These are phyloP conservation scores for Microchrysa polita DNA, from an alignment of 2,888 invertebrate species.

Conservation along the genomic window DNA sequence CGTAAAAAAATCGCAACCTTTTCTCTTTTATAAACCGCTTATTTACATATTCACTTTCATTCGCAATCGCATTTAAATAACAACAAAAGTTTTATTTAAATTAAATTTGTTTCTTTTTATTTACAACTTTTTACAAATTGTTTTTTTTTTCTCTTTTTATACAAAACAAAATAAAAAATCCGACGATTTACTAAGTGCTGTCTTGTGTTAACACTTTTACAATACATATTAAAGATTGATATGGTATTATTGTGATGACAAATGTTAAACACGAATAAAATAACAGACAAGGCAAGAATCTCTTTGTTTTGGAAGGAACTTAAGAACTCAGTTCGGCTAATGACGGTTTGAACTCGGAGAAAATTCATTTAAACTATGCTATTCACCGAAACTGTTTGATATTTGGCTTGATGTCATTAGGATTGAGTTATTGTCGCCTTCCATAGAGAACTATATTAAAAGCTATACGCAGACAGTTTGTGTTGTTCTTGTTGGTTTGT, in stretches of 20 bases:
- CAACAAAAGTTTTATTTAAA: too few relatives aligned
- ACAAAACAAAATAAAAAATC: slow-evolving; percentile 47
- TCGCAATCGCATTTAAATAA: too few relatives aligned
- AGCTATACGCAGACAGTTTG: slow-evolving; percentile 15
- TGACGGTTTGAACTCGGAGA: not conserved
- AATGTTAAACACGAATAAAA: not conserved
- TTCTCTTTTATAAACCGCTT: too few relatives aligned
- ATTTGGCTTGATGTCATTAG: slow-evolving; percentile 7
- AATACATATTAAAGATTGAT: not conserved
- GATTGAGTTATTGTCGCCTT: not conserved
- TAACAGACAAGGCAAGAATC: slow-evolving; percentile 34
- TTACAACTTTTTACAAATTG: slow-evolving; percentile 46
- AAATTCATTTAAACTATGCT: slow-evolving; percentile 25
- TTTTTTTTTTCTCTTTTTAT: slow-evolving; percentile 34
- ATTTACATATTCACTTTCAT: too few relatives aligned
- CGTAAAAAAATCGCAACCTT: too few relatives aligned
- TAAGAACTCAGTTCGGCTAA: slow-evolving; percentile 9
- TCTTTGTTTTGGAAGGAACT: slow-evolving; percentile 11
- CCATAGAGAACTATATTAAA: not conserved
- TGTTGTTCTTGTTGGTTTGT: slow-evolving; percentile 48
- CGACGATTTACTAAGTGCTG: slow-evolving; percentile 40
- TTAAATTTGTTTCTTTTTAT: slow-evolving; percentile 33
- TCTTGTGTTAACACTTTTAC: slow-evolving; percentile 22
- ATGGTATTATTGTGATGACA: not conserved
- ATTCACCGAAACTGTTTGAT: not conserved